Evolutionary conservation across 2,888 invertebrate species (phyloP).

Genomic region (Ypsolopha scabrella): DNA sequence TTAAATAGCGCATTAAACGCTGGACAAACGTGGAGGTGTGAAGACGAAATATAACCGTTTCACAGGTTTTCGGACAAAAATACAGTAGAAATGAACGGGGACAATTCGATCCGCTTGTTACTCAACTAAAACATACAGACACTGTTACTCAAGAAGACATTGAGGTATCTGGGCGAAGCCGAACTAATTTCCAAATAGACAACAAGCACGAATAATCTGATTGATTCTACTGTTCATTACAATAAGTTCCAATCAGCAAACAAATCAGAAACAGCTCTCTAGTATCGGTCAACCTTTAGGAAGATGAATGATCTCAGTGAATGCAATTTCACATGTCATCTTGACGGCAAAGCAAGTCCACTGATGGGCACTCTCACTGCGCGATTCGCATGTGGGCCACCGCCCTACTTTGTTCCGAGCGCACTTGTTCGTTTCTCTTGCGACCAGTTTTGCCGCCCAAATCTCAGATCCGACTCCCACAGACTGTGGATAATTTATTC

Average conservation of each 20-base stretch:
- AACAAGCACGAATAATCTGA: no score
- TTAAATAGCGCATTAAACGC: constrained; percentile 17
- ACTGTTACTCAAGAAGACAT: no score
- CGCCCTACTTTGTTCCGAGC: constrained; percentile 20
- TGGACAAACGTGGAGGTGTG: constrained; percentile 5
- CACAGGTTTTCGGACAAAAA: not conserved
- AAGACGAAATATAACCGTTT: not conserved
- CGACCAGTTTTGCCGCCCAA: constrained; percentile 42
- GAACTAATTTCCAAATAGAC: no score
- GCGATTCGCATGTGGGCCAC: constrained; percentile 19
- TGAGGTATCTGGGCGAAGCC: no score
- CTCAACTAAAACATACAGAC: no score
- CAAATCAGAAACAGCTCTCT: no score
- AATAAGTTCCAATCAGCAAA: no score
- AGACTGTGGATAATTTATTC: constrained; percentile 6
- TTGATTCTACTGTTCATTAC: no score
- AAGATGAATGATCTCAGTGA: not conserved
- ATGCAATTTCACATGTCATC: not conserved
- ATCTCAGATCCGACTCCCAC: constrained; percentile 15
- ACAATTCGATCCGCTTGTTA: no score
- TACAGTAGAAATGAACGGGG: no score
- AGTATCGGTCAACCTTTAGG: not conserved
- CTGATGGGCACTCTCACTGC: constrained; percentile 8
- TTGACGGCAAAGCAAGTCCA: not conserved
- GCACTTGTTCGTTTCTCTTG: constrained; percentile 46